Evolutionary conservation across 2,113 vertebrate species (phyloP).

Genomic region (Nansenia antarctica): DNA sequence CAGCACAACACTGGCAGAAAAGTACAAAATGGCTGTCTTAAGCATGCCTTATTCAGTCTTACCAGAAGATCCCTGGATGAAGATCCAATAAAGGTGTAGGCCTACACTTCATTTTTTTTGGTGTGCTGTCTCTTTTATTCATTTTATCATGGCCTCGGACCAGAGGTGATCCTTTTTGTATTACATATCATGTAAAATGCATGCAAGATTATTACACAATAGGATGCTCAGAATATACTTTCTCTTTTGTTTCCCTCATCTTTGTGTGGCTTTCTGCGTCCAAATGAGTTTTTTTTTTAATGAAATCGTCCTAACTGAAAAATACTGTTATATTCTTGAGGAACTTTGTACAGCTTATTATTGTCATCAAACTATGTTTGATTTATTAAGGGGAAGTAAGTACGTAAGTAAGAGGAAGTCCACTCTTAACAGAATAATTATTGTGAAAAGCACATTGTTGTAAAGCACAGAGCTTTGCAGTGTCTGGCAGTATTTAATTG

Average conservation of each 20-base stretch:
- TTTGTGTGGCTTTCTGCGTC: slow-evolving; percentile 72
- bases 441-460: slow-evolving; percentile 58
- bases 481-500: slow-evolving; percentile 77
- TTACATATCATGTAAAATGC: slow-evolving; percentile 80
- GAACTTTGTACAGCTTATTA: slow-evolving; percentile 81
- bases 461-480: slow-evolving; percentile 73
- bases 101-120: slow-evolving; percentile 88
- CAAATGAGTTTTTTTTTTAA: slow-evolving; percentile 69
- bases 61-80: slow-evolving; percentile 84
- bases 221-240: slow-evolving; percentile 75
- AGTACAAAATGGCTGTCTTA: slow-evolving; percentile 89
- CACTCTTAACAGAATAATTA: slow-evolving; percentile 70
- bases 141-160: slow-evolving; percentile 69
- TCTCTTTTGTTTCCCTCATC: slow-evolving; percentile 71
- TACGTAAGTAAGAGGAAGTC: slow-evolving; percentile 54
- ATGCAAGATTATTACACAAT: slow-evolving; percentile 80
- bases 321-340: slow-evolving; percentile 60
- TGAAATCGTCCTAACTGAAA: slow-evolving; percentile 55
- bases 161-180: slow-evolving; percentile 72
- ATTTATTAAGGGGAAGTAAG: slow-evolving; percentile 59
- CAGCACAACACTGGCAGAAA: slow-evolving; percentile 84
- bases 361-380: slow-evolving; percentile 59
- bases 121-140: slow-evolving; percentile 87
- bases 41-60: slow-evolving; percentile 98
- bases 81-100: slow-evolving; percentile 87